A percentile compares a stretch with the other conserved stretches of the same genome.
Evolutionary conservation across 2,888 invertebrate genomes (phyloP).

Genomic region (Calameuta filiformis): DNA sequence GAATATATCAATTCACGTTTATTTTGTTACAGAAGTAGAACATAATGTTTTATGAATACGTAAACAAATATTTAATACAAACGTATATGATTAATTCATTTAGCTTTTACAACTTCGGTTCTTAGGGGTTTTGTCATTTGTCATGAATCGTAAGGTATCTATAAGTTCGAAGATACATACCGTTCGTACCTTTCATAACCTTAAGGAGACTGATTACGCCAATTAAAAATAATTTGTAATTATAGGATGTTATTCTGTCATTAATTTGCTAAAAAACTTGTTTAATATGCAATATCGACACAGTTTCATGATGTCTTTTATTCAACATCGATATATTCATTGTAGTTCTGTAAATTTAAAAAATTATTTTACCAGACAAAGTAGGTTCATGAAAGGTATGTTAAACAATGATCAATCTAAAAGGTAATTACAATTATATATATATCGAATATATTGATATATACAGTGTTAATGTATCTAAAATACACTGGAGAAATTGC

Average conservation of each 20-base stretch:
- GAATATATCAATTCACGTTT: not conserved
- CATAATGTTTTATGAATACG: not conserved
- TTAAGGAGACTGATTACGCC: not conserved
- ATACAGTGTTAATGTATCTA: conserved; percentile 1
- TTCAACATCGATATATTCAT: conserved; percentile 17
- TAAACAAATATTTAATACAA: not conserved
- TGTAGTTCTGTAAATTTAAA: conserved; percentile 13
- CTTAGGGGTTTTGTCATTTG: not conserved
- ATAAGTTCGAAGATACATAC: not conserved
- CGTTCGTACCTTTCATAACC: not conserved
- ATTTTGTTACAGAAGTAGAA: not conserved
- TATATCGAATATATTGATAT: not conserved
- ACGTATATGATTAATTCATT: not conserved
- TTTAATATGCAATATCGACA: not conserved
- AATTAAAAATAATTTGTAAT: not conserved
- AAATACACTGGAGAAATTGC: conserved; percentile 6
- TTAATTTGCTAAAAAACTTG: not conserved
- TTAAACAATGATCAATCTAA: conserved; percentile 30
- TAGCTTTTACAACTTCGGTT: not conserved
- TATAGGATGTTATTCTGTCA: not conserved
- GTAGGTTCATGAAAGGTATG: conserved; percentile 39
- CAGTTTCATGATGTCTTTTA: not conserved
- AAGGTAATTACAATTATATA: conserved; percentile 31
- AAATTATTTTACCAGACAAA: conserved; percentile 29
- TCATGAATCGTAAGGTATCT: not conserved